Conservation (phyloP, 2,888 invertebrate genomes). For the Unio pictorum region DNA sequence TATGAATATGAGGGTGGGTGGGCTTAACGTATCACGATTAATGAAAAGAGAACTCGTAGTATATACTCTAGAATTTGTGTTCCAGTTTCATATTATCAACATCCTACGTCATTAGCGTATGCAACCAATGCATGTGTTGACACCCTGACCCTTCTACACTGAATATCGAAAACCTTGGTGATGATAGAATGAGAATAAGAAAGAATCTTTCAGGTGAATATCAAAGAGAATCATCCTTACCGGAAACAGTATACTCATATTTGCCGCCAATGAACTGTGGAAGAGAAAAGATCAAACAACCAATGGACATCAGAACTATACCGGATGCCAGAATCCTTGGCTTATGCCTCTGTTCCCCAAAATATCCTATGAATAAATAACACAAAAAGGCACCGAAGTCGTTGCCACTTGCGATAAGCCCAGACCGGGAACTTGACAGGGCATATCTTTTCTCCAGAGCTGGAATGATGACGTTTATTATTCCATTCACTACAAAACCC, state of each 20-base stretch:
- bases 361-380: conserved; percentile 37
- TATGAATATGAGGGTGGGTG: no score
- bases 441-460: conserved; percentile 48
- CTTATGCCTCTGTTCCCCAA: conserved; percentile 43
- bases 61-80: no score
- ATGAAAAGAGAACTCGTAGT: no score
- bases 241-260: conserved; percentile 43
- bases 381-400: conserved; percentile 44
- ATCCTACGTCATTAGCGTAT: no score
- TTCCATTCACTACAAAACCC: conserved; percentile 50
- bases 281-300: conserved; percentile 45
- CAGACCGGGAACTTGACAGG: conserved; percentile 38
- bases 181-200: no score
- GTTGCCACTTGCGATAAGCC: conserved; percentile 44
- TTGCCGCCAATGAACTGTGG: conserved; percentile 44
- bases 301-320: conserved; percentile 40
- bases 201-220: no score
- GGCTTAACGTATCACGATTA: no score
- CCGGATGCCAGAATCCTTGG: conserved; percentile 42
- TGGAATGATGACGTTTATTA: conserved; percentile 46
- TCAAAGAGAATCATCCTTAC: conserved; percentile 13
- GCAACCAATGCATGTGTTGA: no score
- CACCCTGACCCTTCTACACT: no score
- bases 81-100: no score
- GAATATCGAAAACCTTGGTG: no score